Conservation (phyloP, 2,797 vertebrate genomes). For the Naso thynnoides region DNA sequence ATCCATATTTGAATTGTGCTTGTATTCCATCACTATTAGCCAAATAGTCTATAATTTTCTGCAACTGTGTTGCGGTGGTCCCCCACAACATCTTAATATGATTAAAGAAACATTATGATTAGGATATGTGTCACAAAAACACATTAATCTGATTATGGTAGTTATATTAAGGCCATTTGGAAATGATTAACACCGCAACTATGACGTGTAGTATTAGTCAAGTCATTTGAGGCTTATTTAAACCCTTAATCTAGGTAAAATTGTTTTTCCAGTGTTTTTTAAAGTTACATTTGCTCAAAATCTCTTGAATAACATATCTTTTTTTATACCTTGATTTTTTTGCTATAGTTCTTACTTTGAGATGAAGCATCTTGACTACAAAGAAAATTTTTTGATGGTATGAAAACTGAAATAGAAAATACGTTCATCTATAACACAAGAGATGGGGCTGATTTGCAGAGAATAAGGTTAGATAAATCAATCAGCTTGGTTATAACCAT, state of each 20-base stretch:
- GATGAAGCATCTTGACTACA: not conserved
- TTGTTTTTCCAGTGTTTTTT: conserved; percentile 18
- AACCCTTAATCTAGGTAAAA: conserved; percentile 31
- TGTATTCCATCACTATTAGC: conserved; percentile 9
- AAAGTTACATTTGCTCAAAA: not conserved
- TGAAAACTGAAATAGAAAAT: not conserved
- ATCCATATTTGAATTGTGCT: conserved; percentile 13
- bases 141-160: conserved; percentile 50
- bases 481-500: too few species aligned
- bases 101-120: conserved; percentile 50
- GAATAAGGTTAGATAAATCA: too few species aligned
- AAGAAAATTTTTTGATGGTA: not conserved
- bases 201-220: conserved; percentile 32
- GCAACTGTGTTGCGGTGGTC: conserved; percentile 6
- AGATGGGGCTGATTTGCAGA: not conserved
- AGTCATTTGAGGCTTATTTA: conserved; percentile 29
- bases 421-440: not conserved
- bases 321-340: conserved; percentile 13
- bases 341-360: not conserved
- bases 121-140: conserved; percentile 45
- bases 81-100: conserved; percentile 35
- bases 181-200: conserved; percentile 43
- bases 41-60: conserved; percentile 14
- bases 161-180: conserved; percentile 44
- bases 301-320: conserved; percentile 4